Evolutionary conservation across 2,113 vertebrate species (phyloP).

Genomic region (Brachirus orientalis): DNA sequence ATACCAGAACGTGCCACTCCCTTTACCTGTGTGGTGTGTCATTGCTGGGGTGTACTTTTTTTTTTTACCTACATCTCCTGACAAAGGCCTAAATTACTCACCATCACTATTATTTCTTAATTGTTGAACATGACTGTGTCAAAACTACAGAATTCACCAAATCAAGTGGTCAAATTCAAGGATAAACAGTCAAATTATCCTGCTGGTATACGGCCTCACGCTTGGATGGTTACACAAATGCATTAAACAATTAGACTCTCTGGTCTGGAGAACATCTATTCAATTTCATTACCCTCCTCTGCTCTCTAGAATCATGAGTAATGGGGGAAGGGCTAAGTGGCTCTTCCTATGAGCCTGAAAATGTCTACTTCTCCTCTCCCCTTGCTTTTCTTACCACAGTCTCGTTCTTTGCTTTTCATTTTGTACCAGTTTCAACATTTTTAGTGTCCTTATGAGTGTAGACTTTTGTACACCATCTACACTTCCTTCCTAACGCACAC

Average conservation of each 20-base stretch:
- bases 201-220: constrained; percentile 5
- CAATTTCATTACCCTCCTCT: constrained; percentile 59
- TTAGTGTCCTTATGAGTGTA: neutral
- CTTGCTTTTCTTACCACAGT: neutral
- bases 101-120: neutral
- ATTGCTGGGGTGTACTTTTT: too few species aligned
- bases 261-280: constrained; percentile 34
- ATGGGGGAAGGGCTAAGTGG: constrained; percentile 43
- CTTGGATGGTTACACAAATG: constrained; percentile 17
- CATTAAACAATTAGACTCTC: constrained; percentile 62
- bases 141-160: neutral
- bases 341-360: constrained; percentile 13
- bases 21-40: neutral
- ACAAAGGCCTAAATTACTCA: neutral
- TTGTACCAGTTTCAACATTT: neutral
- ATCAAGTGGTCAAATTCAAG: neutral
- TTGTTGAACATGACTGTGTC: neutral
- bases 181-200: neutral
- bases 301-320: constrained; percentile 18
- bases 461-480: too few species aligned
- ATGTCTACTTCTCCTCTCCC: constrained; percentile 1
- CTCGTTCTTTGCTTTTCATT: neutral
- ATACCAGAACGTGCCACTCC: neutral
- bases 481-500: neutral
- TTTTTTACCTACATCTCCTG: too few species aligned